These are phyloP conservation scores for Mesochorus sp. DNA, from an alignment of 2,888 invertebrate species.

Conservation along the genomic window DNA sequence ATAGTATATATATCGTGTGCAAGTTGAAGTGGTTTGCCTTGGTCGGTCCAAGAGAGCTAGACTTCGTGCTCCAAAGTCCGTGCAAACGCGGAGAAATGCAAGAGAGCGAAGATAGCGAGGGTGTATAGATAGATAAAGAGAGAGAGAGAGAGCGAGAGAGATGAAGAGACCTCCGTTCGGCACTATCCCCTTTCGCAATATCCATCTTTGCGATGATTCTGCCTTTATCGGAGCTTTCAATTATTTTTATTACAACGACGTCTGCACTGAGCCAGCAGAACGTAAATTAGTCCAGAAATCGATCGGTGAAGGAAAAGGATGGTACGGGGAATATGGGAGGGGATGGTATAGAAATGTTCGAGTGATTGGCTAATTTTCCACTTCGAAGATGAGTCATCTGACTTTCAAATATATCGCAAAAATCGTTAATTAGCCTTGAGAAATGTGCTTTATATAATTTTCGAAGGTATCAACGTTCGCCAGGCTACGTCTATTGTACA, in stretches of 20 bases:
- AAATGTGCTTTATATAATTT: too few relatives aligned
- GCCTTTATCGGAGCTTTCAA: slow-evolving; percentile 18
- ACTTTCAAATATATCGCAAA: background rate
- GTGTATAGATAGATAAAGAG: too few relatives aligned
- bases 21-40: slow-evolving; percentile 67
- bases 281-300: background rate
- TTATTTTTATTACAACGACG: slow-evolving; percentile 18
- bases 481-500: slow-evolving; percentile 14
- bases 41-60: slow-evolving; percentile 49
- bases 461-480: too few relatives aligned
- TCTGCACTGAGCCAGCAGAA: background rate
- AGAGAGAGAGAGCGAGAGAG: too few relatives aligned
- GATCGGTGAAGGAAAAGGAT: background rate
- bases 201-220: slow-evolving; percentile 24
- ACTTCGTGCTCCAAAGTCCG: slow-evolving; percentile 36
- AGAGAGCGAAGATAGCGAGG: slow-evolving; percentile 28
- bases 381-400: background rate
- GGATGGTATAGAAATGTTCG: too few relatives aligned
- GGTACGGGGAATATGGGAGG: too few relatives aligned
- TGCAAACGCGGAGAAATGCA: slow-evolving; percentile 12
- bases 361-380: background rate
- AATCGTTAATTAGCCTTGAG: slow-evolving; percentile 5
- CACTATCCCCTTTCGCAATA: slow-evolving; percentile 9
- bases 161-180: slow-evolving; percentile 19
- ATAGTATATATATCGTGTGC: slow-evolving; percentile 4